Base-by-base conservation (phyloP, 30 jellyfish, hydroid and myxozoan genomes). In the Turritopsis dohrnii region DNA sequence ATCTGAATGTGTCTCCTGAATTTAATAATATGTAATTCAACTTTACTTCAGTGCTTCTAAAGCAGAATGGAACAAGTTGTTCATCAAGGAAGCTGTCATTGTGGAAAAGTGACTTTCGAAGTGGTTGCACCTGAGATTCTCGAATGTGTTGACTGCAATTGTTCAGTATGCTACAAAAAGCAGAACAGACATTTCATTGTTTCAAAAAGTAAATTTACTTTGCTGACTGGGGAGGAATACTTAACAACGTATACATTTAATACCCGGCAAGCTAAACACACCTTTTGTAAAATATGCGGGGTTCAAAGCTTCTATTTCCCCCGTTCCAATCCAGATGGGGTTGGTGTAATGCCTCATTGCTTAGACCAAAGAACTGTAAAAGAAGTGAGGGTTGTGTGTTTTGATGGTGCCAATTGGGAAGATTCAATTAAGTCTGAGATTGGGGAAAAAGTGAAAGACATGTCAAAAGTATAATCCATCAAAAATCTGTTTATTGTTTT, bases 341-440 rank as follows among this genome's bases (percentile, higher is more conserved):
- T 80, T 52, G 98, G 98, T 52, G 90, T 93, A 28, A 93, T 93
- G 98, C 98, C 98, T 1, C 98, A 93, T 41, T 93, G 98, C 83
- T 28, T 93, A 21, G 98, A 93, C 52, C 84, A 71, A 29, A 90
- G 76, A 25, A 85, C 95, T 1, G 90, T 86, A 13, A 29, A 60
- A 21, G 84, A 65, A 22, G 81, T 93, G 25, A 75, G 41, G 8
- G 71, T 84, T 24, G 53, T 53, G 52, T 76, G n/a, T 16, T 93
- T 88, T 76, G 96, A 93, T 88, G 98, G 98, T 1, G 53, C 52
- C 52, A 79, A 88, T 79, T 93, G 98, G 98, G 96, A 93, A 72
- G 60, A 77, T 53, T 30, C 87, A 27, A 88, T 93, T 90, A 76
- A 81, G 8, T 65, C 85, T 20, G 89, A 81, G 52, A 52, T 54